These are phyloP conservation scores for Folsomia candida DNA, from an alignment of 2,888 invertebrate species.

Conservation along the genomic window DNA sequence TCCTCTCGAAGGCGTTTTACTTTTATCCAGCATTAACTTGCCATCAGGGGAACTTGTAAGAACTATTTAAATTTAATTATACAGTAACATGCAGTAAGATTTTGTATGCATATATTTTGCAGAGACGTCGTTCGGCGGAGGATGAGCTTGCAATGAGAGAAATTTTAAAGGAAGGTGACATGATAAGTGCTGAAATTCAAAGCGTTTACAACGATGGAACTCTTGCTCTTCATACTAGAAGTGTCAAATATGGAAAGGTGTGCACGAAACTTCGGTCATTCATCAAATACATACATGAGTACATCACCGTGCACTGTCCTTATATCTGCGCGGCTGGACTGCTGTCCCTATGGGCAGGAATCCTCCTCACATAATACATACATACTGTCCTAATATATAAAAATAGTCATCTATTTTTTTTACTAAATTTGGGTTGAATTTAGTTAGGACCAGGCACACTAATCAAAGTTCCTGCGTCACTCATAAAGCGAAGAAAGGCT, in stretches of 20 bases:
- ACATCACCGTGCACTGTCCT: too few relatives aligned
- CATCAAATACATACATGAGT: too few relatives aligned
- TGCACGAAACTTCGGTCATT: not conserved
- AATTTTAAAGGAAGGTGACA: conserved; percentile 89
- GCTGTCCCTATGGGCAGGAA: too few relatives aligned
- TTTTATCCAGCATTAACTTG: conserved; percentile 89
- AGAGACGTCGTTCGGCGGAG: conserved; percentile 86
- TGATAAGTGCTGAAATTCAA: conserved; percentile 97
- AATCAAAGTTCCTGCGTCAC: conserved; percentile 84
- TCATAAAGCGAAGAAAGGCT: conserved; percentile 88
- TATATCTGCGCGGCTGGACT: too few relatives aligned
- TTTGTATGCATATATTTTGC: not conserved
- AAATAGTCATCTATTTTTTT: conserved; percentile 2
- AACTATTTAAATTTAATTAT: not conserved
- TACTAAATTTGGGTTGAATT: too few relatives aligned
- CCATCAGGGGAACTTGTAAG: conserved; percentile 93
- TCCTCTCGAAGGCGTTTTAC: conserved; percentile 73
- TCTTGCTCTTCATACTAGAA: conserved; percentile 89
- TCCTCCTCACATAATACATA: too few relatives aligned
- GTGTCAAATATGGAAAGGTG: conserved; percentile 94
- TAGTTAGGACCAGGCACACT: conserved; percentile 82
- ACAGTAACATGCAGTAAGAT: not conserved
- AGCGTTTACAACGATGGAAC: conserved; percentile 87
- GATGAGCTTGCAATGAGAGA: conserved; percentile 98
- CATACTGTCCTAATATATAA: too few relatives aligned